Evolutionary conservation across 2,888 invertebrate genomes (phyloP).

Genomic region (Synanthedon formicaeformis): DNA sequence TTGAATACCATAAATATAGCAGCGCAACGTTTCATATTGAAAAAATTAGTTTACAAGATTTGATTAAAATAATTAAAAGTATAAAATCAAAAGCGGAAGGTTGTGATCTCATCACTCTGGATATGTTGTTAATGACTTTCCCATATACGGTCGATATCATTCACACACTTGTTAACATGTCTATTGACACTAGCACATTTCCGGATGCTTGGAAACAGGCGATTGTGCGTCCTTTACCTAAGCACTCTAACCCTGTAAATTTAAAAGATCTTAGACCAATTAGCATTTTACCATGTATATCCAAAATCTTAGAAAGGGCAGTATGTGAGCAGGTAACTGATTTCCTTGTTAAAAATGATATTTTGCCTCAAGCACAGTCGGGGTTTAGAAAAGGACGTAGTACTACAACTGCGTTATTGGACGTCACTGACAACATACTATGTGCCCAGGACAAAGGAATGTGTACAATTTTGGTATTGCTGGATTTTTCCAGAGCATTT

Average conservation of each 20-base stretch:
- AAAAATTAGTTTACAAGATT: neutral
- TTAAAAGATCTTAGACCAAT: slow-evolving; percentile 3
- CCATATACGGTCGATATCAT: neutral
- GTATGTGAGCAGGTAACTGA: slow-evolving; percentile 2
- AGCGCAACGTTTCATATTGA: neutral
- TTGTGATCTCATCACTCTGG: neutral
- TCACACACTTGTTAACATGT: neutral
- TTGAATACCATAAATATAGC: neutral
- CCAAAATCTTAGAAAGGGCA: slow-evolving; percentile 5
- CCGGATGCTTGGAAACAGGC: slow-evolving; percentile 3
- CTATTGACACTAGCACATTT: too few species aligned
- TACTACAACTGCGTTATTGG: too few species aligned
- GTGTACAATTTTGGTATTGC: too few species aligned
- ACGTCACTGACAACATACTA: too few species aligned
- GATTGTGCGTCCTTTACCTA: slow-evolving; percentile 3
- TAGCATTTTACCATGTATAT: slow-evolving; percentile 6
- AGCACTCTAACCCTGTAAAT: slow-evolving; percentile 1
- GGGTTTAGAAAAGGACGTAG: neutral
- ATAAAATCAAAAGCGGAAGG: neutral
- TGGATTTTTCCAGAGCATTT: too few species aligned
- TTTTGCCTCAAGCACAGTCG: slow-evolving; percentile 5
- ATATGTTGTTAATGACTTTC: neutral
- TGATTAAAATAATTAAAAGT: neutral
- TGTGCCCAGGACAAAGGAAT: too few species aligned
- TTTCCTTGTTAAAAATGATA: slow-evolving; percentile 3